Conservation (phyloP, 37 sponge, comb jelly and placozoan species). For the Cladorhizidae sp. region DNA sequence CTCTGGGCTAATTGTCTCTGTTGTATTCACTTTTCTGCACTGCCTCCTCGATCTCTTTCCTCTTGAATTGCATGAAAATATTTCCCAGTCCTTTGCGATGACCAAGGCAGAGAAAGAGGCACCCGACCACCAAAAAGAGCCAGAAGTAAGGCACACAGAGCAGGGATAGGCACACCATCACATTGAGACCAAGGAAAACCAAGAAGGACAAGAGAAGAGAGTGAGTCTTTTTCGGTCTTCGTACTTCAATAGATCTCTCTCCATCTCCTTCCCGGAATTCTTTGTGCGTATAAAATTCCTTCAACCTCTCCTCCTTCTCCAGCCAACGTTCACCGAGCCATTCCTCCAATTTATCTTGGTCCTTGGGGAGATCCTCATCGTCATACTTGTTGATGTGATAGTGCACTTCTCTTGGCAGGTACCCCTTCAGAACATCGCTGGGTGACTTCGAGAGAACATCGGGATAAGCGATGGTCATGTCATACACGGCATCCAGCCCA, state of each 20-base stretch:
- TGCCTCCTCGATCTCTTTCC: not conserved
- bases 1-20: too few relatives aligned
- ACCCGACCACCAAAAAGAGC: not conserved
- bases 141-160: not conserved
- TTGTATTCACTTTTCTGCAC: not conserved
- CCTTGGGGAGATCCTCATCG: slow-evolving; percentile 46
- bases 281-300: slow-evolving; percentile 65
- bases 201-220: slow-evolving; percentile 5
- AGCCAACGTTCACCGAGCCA: slow-evolving; percentile 71
- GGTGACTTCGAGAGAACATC: slow-evolving; percentile 69
- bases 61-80: not conserved
- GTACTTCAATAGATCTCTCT: not conserved
- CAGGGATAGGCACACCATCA: not conserved
- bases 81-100: not conserved
- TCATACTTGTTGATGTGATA: slow-evolving; percentile 54
- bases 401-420: slow-evolving; percentile 73
- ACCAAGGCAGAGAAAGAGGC: not conserved
- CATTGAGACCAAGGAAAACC: not conserved
- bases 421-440: slow-evolving; percentile 42
- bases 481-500: slow-evolving; percentile 75
- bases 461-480: slow-evolving; percentile 83
- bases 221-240: not conserved
- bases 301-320: slow-evolving; percentile 78
- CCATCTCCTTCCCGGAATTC: too few relatives aligned
- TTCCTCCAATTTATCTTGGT: slow-evolving; percentile 50